These are phyloP conservation scores for Scaptomyza pallida DNA, from an alignment of 1,140 invertebrate species.

Conservation along the genomic window DNA sequence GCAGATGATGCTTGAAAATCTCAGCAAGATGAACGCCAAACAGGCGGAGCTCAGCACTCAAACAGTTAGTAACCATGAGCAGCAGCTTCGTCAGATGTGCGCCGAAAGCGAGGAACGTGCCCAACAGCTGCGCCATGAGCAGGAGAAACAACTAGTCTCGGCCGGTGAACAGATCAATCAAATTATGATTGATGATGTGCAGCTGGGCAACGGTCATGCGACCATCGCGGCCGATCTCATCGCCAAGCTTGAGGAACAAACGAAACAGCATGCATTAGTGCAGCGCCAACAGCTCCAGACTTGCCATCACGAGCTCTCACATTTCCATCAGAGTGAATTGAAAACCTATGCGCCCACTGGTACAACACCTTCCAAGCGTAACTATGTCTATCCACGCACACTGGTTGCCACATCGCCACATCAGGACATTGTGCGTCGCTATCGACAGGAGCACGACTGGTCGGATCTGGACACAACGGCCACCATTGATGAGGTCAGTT, in stretches of 20 bases:
- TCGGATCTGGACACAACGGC: constrained; percentile 80
- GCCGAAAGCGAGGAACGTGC: constrained; percentile 23
- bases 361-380: constrained; percentile 86
- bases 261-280: constrained; percentile 45
- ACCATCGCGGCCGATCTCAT: constrained; percentile 29
- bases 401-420: constrained; percentile 88
- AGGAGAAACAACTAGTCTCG: constrained; percentile 16
- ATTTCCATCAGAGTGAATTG: constrained; percentile 84
- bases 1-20: constrained; percentile 60
- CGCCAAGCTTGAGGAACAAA: constrained; percentile 34
- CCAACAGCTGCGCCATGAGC: constrained; percentile 29
- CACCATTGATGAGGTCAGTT: constrained; percentile 69
- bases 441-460: constrained; percentile 84
- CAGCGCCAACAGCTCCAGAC: constrained; percentile 59
- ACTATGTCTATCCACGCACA: constrained; percentile 87
- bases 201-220: constrained; percentile 37
- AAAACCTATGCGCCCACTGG: constrained; percentile 84
- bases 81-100: constrained; percentile 28
- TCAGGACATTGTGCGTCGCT: constrained; percentile 87
- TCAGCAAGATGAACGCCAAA: constrained; percentile 35
- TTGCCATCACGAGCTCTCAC: constrained; percentile 56
- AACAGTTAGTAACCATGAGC: constrained; percentile 15
- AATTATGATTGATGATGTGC: constrained; percentile 35
- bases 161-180: constrained; percentile 26
- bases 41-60: constrained; percentile 47